A percentile compares a stretch with the other conserved stretches of the same genome.
These are phyloP conservation scores for Brachyptera risi DNA, from an alignment of 2,888 invertebrate species.

Conservation along the genomic window DNA sequence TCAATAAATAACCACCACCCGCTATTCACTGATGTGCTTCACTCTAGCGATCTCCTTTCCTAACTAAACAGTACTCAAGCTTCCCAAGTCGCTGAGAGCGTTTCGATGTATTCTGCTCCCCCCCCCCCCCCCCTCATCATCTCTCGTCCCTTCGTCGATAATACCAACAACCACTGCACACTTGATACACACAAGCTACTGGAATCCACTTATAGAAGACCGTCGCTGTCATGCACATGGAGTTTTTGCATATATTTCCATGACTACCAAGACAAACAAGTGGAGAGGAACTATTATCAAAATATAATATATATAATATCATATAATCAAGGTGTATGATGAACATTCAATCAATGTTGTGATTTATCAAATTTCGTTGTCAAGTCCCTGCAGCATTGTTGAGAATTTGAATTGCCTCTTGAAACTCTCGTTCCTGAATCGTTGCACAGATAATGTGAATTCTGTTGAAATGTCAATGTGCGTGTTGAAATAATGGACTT, in stretches of 20 bases:
- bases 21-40: no score
- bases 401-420: no score
- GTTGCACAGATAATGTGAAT: no score
- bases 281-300: not conserved
- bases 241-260: constrained; percentile 7
- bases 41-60: no score
- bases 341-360: not conserved
- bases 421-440: no score
- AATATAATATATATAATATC: not conserved
- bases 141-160: no score
- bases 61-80: constrained; percentile 4
- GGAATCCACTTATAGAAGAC: constrained; percentile 20
- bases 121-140: not conserved
- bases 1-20: constrained; percentile 7
- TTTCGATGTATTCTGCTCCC: constrained; percentile 6
- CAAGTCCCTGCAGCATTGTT: no score
- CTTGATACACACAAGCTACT: constrained; percentile 3
- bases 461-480: no score
- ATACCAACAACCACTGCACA: constrained; percentile 10
- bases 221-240: no score
- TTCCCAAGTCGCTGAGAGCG: no score
- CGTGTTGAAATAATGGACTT: no score
- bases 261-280: constrained; percentile 2
- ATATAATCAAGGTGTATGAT: no score
- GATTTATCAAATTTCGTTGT: not conserved